Evolutionary conservation across 2,797 vertebrate genomes (phyloP).

Genomic region (Lepus townsendii): DNA sequence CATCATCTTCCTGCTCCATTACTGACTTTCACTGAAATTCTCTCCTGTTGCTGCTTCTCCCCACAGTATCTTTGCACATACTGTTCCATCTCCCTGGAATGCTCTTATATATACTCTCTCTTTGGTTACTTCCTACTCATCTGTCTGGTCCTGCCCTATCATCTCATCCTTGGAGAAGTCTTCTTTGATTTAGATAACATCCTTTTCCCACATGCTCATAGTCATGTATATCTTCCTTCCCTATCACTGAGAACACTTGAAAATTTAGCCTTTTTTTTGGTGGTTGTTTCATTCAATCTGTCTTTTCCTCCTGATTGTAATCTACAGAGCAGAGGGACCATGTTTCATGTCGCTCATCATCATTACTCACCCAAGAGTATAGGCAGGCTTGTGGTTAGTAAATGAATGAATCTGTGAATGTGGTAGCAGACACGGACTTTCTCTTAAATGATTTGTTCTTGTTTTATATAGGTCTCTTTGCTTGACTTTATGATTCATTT

Average conservation of each 20-base stretch:
- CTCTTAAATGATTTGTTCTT: background rate
- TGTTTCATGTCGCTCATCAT: background rate
- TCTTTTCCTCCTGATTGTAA: background rate
- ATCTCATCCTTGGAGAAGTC: background rate
- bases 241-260: background rate
- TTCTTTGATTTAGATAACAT: background rate
- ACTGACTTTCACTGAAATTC: background rate
- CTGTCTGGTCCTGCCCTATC: background rate
- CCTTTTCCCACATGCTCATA: background rate
- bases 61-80: background rate
- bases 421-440: background rate
- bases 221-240: background rate
- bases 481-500: conserved; percentile 39
- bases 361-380: background rate
- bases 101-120: background rate
- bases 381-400: background rate
- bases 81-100: background rate
- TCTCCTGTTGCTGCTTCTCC: background rate
- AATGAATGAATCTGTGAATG: conserved; percentile 22
- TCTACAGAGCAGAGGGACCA: background rate
- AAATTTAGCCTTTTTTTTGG: background rate
- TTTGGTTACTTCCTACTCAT: background rate
- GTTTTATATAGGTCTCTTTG: conserved; percentile 40
- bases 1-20: background rate
- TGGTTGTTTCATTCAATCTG: conserved; percentile 27